Percentiles rank a stretch among this genome's conserved stretches.
These are phyloP conservation scores for Rhabdomys pumilio DNA, from an alignment of 2,797 vertebrate species.

Conservation along the genomic window DNA sequence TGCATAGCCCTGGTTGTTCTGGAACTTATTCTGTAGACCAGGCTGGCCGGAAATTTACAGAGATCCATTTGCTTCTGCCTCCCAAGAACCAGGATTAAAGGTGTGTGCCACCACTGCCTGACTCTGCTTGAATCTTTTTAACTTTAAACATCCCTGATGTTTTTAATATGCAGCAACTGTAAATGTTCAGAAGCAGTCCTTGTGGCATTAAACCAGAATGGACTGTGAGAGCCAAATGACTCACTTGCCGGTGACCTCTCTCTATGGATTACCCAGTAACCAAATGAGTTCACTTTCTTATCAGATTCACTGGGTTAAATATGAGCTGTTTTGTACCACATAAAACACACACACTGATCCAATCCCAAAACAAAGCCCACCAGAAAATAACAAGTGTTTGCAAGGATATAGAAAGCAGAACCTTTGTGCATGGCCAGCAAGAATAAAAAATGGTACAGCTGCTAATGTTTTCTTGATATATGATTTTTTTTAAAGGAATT, in stretches of 20 bases:
- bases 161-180: background rate
- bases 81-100: background rate
- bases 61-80: background rate
- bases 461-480: background rate
- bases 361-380: background rate
- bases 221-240: constrained; percentile 2
- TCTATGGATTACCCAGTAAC: constrained; percentile 11
- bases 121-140: background rate
- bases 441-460: background rate
- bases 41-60: background rate
- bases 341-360: background rate
- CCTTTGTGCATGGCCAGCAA: background rate
- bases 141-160: background rate
- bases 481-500: background rate
- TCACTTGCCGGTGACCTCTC: background rate
- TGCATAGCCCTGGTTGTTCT: background rate
- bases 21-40: background rate
- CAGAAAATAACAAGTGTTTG: constrained; percentile 16
- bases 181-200: constrained; percentile 37
- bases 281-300: constrained; percentile 24
- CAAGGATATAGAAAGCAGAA: background rate
- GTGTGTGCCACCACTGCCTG: background rate
- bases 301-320: background rate
- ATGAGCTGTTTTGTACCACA: background rate
- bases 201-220: constrained; percentile 14